Conservation (phyloP, 1,140 invertebrate species). For the Hormaphis cornu region DNA sequence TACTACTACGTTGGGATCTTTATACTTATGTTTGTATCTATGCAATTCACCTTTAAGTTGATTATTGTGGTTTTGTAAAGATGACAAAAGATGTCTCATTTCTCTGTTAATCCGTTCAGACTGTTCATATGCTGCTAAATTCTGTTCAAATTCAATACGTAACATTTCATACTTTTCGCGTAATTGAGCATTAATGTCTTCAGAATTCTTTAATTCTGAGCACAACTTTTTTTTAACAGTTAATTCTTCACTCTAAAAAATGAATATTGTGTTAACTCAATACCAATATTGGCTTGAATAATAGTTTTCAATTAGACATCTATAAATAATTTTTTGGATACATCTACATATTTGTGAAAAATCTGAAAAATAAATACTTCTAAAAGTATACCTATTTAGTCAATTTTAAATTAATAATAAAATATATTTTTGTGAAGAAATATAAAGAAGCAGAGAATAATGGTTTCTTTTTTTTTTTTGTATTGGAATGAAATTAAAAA, state of each 20-base stretch:
- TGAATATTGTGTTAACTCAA: not conserved
- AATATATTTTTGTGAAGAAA: no score
- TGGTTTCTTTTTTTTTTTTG: no score
- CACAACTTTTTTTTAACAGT: slow-evolving; percentile 86
- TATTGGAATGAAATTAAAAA: no score
- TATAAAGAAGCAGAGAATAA: no score
- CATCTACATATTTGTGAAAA: no score
- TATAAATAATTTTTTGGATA: no score
- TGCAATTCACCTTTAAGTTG: slow-evolving; percentile 91
- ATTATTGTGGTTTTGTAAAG: slow-evolving; percentile 92
- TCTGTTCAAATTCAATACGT: slow-evolving; percentile 95
- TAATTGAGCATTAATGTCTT: slow-evolving; percentile 89
- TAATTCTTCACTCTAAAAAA: slow-evolving; percentile 78
- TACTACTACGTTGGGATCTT: slow-evolving; percentile 68
- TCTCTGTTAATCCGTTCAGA: slow-evolving; percentile 95
- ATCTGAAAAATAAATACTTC: no score
- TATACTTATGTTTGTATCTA: slow-evolving; percentile 83
- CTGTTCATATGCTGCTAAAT: slow-evolving; percentile 94
- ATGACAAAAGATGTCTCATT: slow-evolving; percentile 95
- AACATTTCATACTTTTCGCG: slow-evolving; percentile 96
- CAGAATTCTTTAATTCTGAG: slow-evolving; percentile 89
- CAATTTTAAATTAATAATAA: no score
- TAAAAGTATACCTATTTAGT: no score
- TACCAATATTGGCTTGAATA: no score
- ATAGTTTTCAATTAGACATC: no score